Conservation (phyloP, 2,797 vertebrate genomes). For the Phalanger gymnotis region DNA sequence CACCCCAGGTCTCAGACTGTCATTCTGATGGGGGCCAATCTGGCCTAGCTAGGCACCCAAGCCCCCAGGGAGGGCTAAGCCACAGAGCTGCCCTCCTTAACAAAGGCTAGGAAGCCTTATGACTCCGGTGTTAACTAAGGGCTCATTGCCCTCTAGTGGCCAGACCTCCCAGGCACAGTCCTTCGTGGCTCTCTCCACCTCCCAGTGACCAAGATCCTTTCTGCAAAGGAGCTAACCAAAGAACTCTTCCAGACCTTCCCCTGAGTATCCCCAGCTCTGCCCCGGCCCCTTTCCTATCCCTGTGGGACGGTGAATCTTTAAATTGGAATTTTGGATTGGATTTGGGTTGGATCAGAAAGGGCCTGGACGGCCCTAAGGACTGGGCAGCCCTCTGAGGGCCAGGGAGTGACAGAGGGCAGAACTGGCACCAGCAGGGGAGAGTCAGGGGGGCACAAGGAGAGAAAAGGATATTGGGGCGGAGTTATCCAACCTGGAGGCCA, state of each 20-base stretch:
- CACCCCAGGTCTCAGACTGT: neutral
- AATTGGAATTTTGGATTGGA: too few species aligned
- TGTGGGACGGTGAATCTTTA: too few species aligned
- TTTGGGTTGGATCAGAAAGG: too few species aligned
- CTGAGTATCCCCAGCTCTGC: neutral
- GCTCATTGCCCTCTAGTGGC: neutral
- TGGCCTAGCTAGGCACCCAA: neutral
- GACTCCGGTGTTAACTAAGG: slow-evolving; percentile 54
- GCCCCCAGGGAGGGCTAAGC: neutral
- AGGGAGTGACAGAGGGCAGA: neutral
- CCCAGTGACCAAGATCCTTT: neutral
- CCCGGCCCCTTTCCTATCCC: neutral
- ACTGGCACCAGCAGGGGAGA: neutral
- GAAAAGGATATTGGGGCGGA: neutral
- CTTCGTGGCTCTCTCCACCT: neutral
- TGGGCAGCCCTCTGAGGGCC: too few species aligned
- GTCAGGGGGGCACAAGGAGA: neutral
- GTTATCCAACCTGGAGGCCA: neutral
- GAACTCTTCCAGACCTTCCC: neutral
- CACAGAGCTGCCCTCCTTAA: too few species aligned
- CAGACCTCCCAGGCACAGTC: neutral
- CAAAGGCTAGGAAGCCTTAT: neutral
- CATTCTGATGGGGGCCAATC: neutral
- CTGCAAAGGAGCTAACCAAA: neutral
- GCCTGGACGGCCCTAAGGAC: neutral